phyloP scores from a whole-genome alignment of 1,140 invertebrate genomes.

The Andrena cerasifolii region DNA sequence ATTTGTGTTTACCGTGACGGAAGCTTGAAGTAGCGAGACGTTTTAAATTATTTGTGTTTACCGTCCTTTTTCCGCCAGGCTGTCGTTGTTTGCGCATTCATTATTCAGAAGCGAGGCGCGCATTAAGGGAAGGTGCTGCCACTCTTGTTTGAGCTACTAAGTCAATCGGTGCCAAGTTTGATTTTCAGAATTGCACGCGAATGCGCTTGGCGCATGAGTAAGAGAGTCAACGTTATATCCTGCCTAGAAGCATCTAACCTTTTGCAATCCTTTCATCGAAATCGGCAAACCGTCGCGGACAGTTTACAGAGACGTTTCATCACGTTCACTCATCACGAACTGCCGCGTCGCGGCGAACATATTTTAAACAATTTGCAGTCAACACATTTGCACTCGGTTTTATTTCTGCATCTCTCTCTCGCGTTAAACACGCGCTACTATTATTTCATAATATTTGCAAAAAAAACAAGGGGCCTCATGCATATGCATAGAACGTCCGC shows the following conservation, averaged over 20 bases:
- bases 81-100: neutral
- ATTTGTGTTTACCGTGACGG: no score
- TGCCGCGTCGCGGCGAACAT: neutral
- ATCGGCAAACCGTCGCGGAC: neutral
- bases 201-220: neutral
- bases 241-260: neutral
- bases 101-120: neutral
- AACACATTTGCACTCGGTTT: neutral
- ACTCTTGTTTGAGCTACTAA: no score
- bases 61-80: neutral
- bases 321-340: neutral
- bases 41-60: neutral
- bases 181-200: neutral
- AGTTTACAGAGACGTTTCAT: neutral
- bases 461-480: no score
- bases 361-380: neutral
- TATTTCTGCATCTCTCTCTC: no score
- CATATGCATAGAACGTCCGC: no score
- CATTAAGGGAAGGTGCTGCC: neutral
- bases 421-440: no score
- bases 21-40: no score
- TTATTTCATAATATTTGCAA: no score
- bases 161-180: neutral
- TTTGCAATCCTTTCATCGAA: slow-evolving; percentile 4
- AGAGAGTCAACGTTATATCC: neutral